A percentile compares a stretch with the other conserved stretches of the same genome.
Conservation (phyloP, 2,888 invertebrate species). For the Agonum fuliginosum region DNA sequence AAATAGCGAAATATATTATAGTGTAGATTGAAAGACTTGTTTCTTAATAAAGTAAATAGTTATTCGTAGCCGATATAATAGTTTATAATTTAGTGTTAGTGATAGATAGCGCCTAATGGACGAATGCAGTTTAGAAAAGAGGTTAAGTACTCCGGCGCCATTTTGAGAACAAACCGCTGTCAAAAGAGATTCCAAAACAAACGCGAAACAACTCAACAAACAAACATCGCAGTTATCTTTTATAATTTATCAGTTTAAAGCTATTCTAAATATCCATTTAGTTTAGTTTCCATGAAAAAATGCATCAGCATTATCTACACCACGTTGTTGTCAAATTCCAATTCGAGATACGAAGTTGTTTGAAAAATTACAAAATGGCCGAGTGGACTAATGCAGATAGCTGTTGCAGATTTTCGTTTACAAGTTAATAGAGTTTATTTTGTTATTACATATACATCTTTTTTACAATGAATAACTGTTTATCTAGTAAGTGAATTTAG, state of each 20-base stretch:
- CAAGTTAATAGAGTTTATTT: slow-evolving; percentile 55
- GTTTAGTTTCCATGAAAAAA: slow-evolving; percentile 52
- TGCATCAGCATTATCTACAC: slow-evolving; percentile 49
- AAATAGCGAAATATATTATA: neutral
- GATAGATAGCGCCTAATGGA: slow-evolving; percentile 15
- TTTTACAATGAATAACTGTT: slow-evolving; percentile 56
- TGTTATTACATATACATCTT: slow-evolving; percentile 57
- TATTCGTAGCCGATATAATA: no score
- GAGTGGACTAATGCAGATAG: slow-evolving; percentile 42
- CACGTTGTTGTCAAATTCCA: slow-evolving; percentile 32
- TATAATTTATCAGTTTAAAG: slow-evolving; percentile 59
- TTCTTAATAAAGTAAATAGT: no score
- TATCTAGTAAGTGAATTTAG: slow-evolving; percentile 56
- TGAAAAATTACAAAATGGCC: slow-evolving; percentile 59
- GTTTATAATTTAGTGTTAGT: no score
- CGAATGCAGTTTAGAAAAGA: neutral
- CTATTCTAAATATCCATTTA: slow-evolving; percentile 58
- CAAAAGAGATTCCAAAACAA: slow-evolving; percentile 58
- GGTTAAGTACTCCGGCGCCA: slow-evolving; percentile 8
- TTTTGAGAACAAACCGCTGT: slow-evolving; percentile 50
- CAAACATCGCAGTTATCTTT: slow-evolving; percentile 59
- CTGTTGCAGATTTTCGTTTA: slow-evolving; percentile 55
- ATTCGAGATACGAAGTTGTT: slow-evolving; percentile 31
- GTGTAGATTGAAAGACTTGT: neutral
- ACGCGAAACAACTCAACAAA: slow-evolving; percentile 55